Conservation (phyloP, 1,140 invertebrate genomes). For the Meloidogyne exigua region DNA sequence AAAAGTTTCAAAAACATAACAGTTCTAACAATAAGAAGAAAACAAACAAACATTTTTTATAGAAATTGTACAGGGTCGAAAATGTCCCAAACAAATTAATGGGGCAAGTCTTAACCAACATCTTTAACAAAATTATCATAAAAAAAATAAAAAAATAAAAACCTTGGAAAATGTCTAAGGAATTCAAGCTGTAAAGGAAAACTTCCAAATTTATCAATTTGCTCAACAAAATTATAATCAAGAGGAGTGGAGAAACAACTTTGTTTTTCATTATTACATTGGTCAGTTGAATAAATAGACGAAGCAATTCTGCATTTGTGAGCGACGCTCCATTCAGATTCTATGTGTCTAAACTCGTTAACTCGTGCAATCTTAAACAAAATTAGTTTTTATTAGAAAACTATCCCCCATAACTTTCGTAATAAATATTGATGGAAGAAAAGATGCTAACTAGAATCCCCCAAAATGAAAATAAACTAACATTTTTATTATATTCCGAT, state of each 20-base stretch:
- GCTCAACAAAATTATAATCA: background rate
- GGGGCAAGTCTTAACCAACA: background rate
- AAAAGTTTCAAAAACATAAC: no score
- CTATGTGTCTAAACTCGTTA: background rate
- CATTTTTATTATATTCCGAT: conserved; percentile 2
- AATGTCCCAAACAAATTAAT: background rate
- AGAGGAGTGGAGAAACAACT: background rate
- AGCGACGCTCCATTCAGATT: background rate
- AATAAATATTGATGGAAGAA: no score
- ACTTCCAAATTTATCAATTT: background rate
- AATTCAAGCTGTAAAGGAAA: background rate
- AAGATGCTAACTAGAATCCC: no score
- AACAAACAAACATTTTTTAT: background rate
- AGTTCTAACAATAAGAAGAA: background rate
- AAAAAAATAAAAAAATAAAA: background rate
- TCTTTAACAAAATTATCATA: background rate
- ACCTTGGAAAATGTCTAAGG: background rate
- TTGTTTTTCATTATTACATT: background rate
- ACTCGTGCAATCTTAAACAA: background rate
- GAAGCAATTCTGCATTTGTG: background rate
- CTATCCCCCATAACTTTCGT: no score
- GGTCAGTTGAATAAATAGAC: background rate
- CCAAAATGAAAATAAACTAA: background rate
- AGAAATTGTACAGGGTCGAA: background rate
- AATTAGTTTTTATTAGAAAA: no score